Evolutionary conservation across 1,140 invertebrate species (phyloP).

Genomic region (Drosophila kanapiae): DNA sequence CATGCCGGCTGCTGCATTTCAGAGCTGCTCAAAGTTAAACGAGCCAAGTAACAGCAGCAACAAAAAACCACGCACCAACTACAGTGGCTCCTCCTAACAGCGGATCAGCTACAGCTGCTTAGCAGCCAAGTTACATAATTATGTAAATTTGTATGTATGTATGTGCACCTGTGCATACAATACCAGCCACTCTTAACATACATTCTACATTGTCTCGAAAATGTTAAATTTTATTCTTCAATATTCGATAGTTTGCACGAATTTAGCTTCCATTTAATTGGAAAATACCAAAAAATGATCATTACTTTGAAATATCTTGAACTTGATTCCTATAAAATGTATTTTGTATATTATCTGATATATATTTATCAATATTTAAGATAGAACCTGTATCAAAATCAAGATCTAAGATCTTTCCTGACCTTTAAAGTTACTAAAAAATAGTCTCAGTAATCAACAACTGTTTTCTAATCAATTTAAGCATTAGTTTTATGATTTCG

Average conservation of each 20-base stretch:
- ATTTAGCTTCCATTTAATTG: not conserved
- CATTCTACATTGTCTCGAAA: not conserved
- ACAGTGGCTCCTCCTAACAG: slow-evolving; percentile 11
- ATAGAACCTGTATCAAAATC: not conserved
- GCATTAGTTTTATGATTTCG: too few relatives aligned
- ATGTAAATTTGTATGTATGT: not conserved
- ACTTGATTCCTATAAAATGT: too few relatives aligned
- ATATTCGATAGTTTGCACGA: not conserved
- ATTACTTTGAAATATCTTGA: too few relatives aligned
- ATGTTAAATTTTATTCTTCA: too few relatives aligned
- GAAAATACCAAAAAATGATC: not conserved
- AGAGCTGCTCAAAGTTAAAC: slow-evolving; percentile 59
- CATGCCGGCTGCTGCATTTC: slow-evolving; percentile 63
- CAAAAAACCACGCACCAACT: slow-evolving; percentile 14
- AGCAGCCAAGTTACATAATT: not conserved
- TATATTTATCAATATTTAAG: not conserved
- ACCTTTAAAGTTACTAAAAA: too few relatives aligned
- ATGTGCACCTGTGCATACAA: not conserved
- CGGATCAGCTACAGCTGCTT: not conserved
- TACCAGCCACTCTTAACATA: not conserved
- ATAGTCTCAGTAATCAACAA: too few relatives aligned
- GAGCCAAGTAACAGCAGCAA: slow-evolving; percentile 50
- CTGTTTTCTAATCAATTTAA: too few relatives aligned
- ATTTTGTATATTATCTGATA: too few relatives aligned
- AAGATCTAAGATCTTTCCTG: too few relatives aligned